phyloP scores from a whole-genome alignment of 1,140 invertebrate species.

The Drosophila pectinifera region DNA sequence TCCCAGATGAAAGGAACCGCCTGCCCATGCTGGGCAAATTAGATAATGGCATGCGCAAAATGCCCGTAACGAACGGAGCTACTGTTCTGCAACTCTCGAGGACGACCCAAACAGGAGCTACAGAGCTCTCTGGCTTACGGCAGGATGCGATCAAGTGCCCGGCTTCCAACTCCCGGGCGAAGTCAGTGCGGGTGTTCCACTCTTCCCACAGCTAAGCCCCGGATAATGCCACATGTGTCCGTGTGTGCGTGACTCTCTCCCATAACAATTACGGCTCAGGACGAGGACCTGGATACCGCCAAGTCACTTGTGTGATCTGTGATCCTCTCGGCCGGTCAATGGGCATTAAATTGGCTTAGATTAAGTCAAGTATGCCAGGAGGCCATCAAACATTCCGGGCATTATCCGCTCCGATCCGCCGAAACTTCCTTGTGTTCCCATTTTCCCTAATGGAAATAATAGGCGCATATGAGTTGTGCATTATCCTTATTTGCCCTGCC shows the following conservation, averaged over 20 bases:
- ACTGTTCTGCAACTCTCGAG: conserved; percentile 57
- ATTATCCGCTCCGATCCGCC: conserved; percentile 9
- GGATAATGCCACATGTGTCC: conserved; percentile 61
- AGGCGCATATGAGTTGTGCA: conserved; percentile 63
- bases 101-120: conserved; percentile 34
- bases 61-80: conserved; percentile 50
- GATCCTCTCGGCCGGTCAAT: conserved; percentile 50
- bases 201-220: conserved; percentile 63
- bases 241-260: conserved; percentile 35
- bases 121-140: conserved; percentile 51
- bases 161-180: conserved; percentile 15
- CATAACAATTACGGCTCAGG: conserved; percentile 55
- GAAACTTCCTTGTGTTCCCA: conserved; percentile 22
- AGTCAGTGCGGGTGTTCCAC: conserved; percentile 77
- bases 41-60: conserved; percentile 77
- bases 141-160: conserved; percentile 62
- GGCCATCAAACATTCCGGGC: conserved; percentile 23
- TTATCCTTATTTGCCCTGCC: conserved; percentile 58
- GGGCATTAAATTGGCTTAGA: conserved; percentile 78
- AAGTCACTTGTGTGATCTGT: conserved; percentile 61
- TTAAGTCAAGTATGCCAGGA: conserved; percentile 78
- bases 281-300: background rate
- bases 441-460: conserved; percentile 52
- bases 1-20: conserved; percentile 24
- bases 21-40: conserved; percentile 65